Percentiles rank a stretch among this genome's conserved stretches.
Evolutionary conservation across 2,797 vertebrate genomes (phyloP).

Genomic region (Melanotaenia parkinsoni): DNA sequence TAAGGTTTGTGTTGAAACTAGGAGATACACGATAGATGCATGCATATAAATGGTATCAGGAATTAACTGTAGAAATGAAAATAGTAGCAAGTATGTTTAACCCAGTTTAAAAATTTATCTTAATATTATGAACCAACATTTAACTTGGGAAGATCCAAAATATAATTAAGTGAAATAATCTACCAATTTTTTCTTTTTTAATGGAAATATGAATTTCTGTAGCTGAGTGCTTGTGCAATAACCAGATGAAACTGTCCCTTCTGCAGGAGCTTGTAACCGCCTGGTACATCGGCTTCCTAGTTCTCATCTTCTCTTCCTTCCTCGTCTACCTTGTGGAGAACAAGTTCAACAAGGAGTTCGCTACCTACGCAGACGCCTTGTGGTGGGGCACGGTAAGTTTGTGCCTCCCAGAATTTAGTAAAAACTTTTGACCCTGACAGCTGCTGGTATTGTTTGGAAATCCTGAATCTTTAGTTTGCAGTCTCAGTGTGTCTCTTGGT

Average conservation of each 20-base stretch:
- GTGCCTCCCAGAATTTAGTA: no score
- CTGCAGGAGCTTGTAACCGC: slow-evolving; percentile 96
- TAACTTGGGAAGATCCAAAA: no score
- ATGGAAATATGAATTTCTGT: no score
- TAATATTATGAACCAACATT: no score
- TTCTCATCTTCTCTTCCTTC: slow-evolving; percentile 99
- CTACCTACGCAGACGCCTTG: slow-evolving; percentile 96
- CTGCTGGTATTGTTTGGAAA: not conserved
- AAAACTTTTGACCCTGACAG: not conserved
- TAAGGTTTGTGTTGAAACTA: no score
- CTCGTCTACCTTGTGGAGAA: slow-evolving; percentile 99
- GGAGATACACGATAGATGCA: no score
- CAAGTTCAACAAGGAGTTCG: slow-evolving; percentile 94
- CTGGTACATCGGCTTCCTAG: slow-evolving; percentile 99
- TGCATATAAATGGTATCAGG: no score
- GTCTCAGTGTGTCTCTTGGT: not conserved
- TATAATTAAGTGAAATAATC: no score
- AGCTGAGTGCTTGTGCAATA: not conserved
- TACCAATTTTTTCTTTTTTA: no score
- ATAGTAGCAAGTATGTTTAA: no score
- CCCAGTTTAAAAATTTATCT: no score
- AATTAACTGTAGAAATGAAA: no score
- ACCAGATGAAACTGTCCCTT: slow-evolving; percentile 28
- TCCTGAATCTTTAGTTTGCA: not conserved
- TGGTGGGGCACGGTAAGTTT: slow-evolving; percentile 98